These are phyloP conservation scores for Felis chaus DNA, from an alignment of 2,113 vertebrate genomes.

Conservation along the genomic window DNA sequence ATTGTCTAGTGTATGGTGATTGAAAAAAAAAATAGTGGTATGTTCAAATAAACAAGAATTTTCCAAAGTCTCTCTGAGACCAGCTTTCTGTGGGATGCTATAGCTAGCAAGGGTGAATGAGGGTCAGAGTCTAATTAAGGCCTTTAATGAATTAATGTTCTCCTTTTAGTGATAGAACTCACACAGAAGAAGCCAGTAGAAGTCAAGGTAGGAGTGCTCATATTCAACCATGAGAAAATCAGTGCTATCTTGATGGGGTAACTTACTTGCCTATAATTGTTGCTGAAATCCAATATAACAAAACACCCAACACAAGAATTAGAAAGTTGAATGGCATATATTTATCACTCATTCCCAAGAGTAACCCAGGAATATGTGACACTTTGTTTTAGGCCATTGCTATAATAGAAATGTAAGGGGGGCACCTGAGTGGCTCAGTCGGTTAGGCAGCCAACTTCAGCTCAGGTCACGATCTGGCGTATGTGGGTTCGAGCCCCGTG, in stretches of 20 bases:
- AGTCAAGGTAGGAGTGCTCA: neutral
- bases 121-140: neutral
- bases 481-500: too few relatives aligned
- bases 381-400: neutral
- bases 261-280: slow-evolving; percentile 49
- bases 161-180: neutral
- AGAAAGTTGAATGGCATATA: slow-evolving; percentile 8
- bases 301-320: neutral
- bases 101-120: neutral
- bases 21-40: neutral
- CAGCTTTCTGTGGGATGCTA: neutral
- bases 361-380: neutral
- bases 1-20: neutral
- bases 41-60: neutral
- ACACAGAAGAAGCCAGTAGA: slow-evolving; percentile 12
- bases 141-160: neutral
- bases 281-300: slow-evolving; percentile 33
- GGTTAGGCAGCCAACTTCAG: too few relatives aligned
- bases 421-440: too few relatives aligned
- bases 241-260: neutral
- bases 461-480: too few relatives aligned
- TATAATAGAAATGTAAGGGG: neutral
- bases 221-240: slow-evolving; percentile 18
- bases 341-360: neutral
- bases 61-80: neutral